phyloP scores from a whole-genome alignment of 2,888 invertebrate species.

The Harpagoxenus sublaevis region DNA sequence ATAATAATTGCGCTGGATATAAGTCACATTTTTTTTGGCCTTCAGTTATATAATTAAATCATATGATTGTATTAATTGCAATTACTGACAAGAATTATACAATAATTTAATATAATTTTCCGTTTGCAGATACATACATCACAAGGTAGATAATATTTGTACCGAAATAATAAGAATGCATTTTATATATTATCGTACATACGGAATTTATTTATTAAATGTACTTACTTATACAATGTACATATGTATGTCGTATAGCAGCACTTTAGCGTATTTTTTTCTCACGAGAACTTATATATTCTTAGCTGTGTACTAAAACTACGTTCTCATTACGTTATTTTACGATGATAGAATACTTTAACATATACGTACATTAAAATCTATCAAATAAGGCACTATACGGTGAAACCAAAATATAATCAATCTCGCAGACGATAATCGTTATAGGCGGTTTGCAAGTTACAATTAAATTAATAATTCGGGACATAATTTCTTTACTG shows the following conservation, averaged over 20 bases:
- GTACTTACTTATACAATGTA: constrained; percentile 17
- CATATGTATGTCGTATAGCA: constrained; percentile 1
- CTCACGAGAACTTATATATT: not conserved
- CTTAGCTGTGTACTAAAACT: constrained; percentile 13
- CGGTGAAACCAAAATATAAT: constrained; percentile 76
- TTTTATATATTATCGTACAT: not conserved
- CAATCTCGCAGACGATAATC: not conserved
- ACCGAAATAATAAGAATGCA: not conserved
- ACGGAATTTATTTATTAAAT: constrained; percentile 25
- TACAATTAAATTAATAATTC: not conserved
- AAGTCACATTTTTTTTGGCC: not conserved
- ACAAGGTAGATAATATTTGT: not conserved
- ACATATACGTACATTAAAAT: constrained; percentile 19
- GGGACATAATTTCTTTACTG: not conserved
- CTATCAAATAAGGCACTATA: constrained; percentile 73
- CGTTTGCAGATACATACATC: not conserved
- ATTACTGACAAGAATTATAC: not conserved
- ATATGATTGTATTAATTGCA: not conserved
- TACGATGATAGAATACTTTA: not conserved
- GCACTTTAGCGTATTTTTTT: constrained; percentile 19
- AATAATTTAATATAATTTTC: not conserved
- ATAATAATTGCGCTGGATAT: not conserved
- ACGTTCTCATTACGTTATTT: not conserved
- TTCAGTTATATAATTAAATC: not conserved
- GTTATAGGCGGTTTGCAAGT: not conserved